phyloP scores from a whole-genome alignment of 1,140 invertebrate genomes.

The Subanguina moxae region DNA sequence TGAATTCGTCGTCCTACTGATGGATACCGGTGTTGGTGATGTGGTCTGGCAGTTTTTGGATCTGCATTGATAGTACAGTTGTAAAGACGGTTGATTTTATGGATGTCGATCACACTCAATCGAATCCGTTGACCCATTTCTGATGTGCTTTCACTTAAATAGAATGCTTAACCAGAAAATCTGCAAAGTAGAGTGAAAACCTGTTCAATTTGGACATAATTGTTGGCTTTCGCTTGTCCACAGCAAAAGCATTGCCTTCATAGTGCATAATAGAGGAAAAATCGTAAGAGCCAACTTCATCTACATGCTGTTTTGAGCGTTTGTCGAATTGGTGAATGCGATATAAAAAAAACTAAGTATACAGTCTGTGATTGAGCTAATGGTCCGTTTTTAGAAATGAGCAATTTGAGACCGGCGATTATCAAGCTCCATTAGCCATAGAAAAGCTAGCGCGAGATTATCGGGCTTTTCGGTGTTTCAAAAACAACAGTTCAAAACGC shows the following conservation, averaged over 20 bases:
- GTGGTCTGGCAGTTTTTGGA: no score
- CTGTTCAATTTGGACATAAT: constrained; percentile 12
- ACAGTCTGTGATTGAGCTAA: no score
- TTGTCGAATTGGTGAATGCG: constrained; percentile 26
- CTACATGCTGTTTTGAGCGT: constrained; percentile 14
- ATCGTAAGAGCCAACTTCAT: constrained; percentile 26
- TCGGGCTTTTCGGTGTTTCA: no score
- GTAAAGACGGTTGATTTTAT: constrained; percentile 25
- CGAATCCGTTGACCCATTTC: constrained; percentile 23
- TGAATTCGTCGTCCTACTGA: neutral
- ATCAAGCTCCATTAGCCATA: no score
- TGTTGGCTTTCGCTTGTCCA: constrained; percentile 23
- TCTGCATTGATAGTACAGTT: constrained; percentile 17
- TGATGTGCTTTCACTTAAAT: constrained; percentile 6
- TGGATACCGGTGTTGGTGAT: no score
- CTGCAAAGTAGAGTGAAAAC: no score
- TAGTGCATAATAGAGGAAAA: constrained; percentile 32
- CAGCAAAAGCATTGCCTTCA: constrained; percentile 29
- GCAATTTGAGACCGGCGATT: no score
- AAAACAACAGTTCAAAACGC: no score
- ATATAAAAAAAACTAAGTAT: constrained; percentile 15
- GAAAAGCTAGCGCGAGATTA: no score
- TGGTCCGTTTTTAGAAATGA: no score
- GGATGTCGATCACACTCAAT: constrained; percentile 19
- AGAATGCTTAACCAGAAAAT: no score